phyloP scores from a whole-genome alignment of 2,797 vertebrate species.

The Notolabrus celidotus region DNA sequence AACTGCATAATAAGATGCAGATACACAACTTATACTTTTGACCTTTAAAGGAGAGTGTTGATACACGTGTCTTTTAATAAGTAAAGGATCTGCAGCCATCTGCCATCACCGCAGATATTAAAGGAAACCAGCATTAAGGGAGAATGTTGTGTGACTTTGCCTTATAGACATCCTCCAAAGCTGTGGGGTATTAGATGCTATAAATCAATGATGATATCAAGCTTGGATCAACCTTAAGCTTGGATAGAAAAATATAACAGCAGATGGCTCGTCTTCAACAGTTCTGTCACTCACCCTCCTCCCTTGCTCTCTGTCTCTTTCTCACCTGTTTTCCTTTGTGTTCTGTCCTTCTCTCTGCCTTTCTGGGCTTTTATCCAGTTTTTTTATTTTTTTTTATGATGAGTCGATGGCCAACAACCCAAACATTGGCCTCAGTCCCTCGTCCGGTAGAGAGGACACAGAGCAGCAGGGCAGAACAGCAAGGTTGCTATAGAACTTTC shows the following conservation, averaged over 20 bases:
- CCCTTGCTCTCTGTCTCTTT: background rate
- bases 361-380: conserved; percentile 73
- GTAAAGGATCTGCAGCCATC: background rate
- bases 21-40: background rate
- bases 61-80: too few relatives aligned
- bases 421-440: conserved; percentile 63
- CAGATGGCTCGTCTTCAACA: conserved; percentile 52
- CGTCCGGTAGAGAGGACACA: conserved; percentile 61
- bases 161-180: background rate
- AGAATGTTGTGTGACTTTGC: background rate
- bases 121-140: background rate
- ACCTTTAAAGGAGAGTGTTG: too few relatives aligned
- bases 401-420: conserved; percentile 66
- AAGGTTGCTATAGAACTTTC: conserved; percentile 68
- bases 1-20: too few relatives aligned
- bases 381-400: conserved; percentile 19
- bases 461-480: conserved; percentile 75
- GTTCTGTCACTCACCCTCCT: conserved; percentile 28
- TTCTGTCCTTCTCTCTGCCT: conserved; percentile 7
- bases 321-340: conserved; percentile 32
- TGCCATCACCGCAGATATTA: background rate
- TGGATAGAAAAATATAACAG: conserved; percentile 31
- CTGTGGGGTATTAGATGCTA: conserved; percentile 20
- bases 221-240: conserved; percentile 41
- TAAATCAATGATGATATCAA: conserved; percentile 46